Evolutionary conservation across 2,888 invertebrate species (phyloP).

Genomic region (Oscheius myriophilus): DNA sequence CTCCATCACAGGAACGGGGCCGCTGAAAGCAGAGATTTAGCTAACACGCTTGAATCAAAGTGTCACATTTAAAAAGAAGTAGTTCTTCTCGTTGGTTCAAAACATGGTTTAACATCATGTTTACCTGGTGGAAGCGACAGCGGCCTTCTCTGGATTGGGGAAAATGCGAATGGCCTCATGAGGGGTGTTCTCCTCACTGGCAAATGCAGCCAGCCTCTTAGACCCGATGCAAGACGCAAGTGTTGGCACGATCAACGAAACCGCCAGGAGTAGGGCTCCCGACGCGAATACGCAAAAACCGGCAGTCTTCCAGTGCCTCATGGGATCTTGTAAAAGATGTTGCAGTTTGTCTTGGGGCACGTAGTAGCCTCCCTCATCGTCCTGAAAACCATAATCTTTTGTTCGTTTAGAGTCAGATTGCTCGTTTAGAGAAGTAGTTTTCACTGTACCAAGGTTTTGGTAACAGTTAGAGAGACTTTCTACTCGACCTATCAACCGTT

Average conservation of each 20-base stretch:
- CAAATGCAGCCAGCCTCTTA: slow-evolving; percentile 59
- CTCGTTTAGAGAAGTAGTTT: too few relatives aligned
- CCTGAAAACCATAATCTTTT: slow-evolving; percentile 41
- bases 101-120: too few relatives aligned
- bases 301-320: slow-evolving; percentile 66
- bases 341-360: slow-evolving; percentile 64
- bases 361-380: slow-evolving; percentile 66
- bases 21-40: slow-evolving; percentile 40
- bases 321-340: slow-evolving; percentile 63
- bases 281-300: slow-evolving; percentile 67
- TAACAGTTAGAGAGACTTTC: background rate
- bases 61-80: too few relatives aligned
- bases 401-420: background rate
- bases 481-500: too few relatives aligned
- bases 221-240: slow-evolving; percentile 64
- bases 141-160: slow-evolving; percentile 38
- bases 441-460: background rate
- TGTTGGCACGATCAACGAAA: slow-evolving; percentile 65
- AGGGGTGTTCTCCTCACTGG: slow-evolving; percentile 65
- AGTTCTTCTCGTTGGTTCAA: too few relatives aligned
- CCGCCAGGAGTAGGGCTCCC: slow-evolving; percentile 65
- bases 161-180: slow-evolving; percentile 68
- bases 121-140: slow-evolving; percentile 16
- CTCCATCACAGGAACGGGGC: slow-evolving; percentile 69
- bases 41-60: too few relatives aligned